Percentiles rank a stretch among this genome's conserved stretches.
Evolutionary conservation across 2,113 vertebrate species (phyloP).

Genomic region (Cyprinodon tularosa): DNA sequence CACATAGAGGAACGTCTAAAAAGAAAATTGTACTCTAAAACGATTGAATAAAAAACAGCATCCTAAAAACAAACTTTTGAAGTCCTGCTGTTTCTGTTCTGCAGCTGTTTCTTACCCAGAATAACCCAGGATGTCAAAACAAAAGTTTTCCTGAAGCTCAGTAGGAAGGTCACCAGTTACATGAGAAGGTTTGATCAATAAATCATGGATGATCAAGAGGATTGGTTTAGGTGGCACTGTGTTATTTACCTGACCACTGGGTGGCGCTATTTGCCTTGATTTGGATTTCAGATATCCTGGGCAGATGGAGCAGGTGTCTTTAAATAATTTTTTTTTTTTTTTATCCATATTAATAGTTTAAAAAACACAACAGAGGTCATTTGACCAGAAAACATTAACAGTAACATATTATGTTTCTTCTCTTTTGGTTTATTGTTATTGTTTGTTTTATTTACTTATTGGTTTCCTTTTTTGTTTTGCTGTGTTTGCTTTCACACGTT

Average conservation of each 20-base stretch:
- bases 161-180: constrained; percentile 11
- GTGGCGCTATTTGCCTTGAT: constrained; percentile 49
- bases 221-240: background rate
- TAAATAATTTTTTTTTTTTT: background rate
- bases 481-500: background rate
- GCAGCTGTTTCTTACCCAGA: too few relatives aligned
- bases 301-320: background rate
- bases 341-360: background rate
- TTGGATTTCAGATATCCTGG: background rate
- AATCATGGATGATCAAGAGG: constrained; percentile 19
- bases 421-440: too few relatives aligned
- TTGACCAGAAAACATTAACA: too few relatives aligned
- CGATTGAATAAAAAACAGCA: too few relatives aligned
- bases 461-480: background rate
- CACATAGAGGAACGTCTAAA: background rate
- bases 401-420: too few relatives aligned
- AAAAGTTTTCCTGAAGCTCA: background rate
- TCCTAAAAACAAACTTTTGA: background rate
- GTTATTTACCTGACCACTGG: background rate
- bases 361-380: background rate
- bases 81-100: background rate
- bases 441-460: background rate
- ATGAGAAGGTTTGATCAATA: constrained; percentile 38
- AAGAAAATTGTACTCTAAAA: background rate
- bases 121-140: background rate